Evolutionary conservation across 2,888 invertebrate genomes (phyloP).

Genomic region (Conomelus anceps): DNA sequence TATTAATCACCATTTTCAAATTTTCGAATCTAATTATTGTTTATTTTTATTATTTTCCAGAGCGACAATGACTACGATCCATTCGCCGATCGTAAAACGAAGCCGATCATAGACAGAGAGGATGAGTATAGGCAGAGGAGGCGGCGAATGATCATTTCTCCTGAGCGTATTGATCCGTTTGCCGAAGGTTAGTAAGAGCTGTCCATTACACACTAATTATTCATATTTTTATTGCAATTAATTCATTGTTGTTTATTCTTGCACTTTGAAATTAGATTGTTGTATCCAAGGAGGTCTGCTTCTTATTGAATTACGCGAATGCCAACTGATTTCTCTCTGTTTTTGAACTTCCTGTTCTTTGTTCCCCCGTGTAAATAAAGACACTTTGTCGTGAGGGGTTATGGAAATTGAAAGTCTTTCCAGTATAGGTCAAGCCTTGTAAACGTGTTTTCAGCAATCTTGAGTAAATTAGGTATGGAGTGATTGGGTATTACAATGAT

Average conservation of each 20-base stretch:
- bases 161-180: conserved; percentile 95
- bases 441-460: too few relatives aligned
- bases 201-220: background rate
- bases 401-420: too few relatives aligned
- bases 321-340: background rate
- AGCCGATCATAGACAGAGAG: conserved; percentile 92
- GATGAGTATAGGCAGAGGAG: conserved; percentile 92
- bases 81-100: conserved; percentile 83
- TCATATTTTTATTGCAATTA: background rate
- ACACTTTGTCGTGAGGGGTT: too few relatives aligned
- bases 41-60: conserved; percentile 43
- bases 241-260: background rate
- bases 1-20: background rate
- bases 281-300: background rate
- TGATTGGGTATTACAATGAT: too few relatives aligned
- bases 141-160: conserved; percentile 87
- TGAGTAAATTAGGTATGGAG: too few relatives aligned
- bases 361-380: too few relatives aligned
- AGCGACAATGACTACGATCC: conserved; percentile 91
- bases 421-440: too few relatives aligned
- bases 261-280: too few relatives aligned
- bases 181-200: conserved; percentile 74
- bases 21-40: background rate
- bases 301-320: background rate
- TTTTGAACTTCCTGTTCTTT: background rate